Conservation (phyloP, 2,888 invertebrate genomes). For the Sinotaia quadrata region DNA sequence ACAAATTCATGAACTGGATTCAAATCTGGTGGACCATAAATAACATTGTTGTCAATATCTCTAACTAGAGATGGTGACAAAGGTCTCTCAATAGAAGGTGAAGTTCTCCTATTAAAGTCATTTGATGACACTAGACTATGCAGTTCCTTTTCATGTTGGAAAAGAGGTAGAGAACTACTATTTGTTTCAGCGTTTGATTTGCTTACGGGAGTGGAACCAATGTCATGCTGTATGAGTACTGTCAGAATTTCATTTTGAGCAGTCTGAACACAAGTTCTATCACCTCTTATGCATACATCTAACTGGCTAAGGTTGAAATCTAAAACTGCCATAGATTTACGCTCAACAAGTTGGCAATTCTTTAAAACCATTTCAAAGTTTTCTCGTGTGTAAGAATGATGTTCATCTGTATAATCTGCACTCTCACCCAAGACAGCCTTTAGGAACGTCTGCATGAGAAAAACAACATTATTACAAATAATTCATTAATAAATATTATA, state of each 20-base stretch:
- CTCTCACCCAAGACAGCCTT: constrained; percentile 43
- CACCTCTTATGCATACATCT: constrained; percentile 46
- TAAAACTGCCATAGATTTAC: constrained; percentile 42
- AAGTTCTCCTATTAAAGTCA: too few relatives aligned
- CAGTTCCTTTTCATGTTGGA: too few relatives aligned
- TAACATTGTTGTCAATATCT: constrained; percentile 24
- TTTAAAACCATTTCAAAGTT: constrained; percentile 45
- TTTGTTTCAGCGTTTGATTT: too few relatives aligned
- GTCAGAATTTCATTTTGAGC: constrained; percentile 33
- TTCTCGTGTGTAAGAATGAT: constrained; percentile 32
- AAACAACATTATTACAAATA: not conserved
- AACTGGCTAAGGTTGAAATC: constrained; percentile 34
- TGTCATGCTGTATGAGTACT: too few relatives aligned
- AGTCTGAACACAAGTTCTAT: constrained; percentile 33
- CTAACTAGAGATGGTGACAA: not conserved
- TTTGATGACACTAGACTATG: too few relatives aligned
- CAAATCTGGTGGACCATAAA: not conserved
- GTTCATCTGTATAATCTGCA: constrained; percentile 33
- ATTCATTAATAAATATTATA: not conserved
- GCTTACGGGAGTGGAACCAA: too few relatives aligned
- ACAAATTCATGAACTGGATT: not conserved
- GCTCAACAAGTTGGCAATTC: constrained; percentile 42
- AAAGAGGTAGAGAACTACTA: too few relatives aligned
- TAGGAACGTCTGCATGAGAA: constrained; percentile 42
- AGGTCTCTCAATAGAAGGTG: not conserved